Conservation (phyloP, 1,140 invertebrate species). For the Drosophila arawakana region DNA sequence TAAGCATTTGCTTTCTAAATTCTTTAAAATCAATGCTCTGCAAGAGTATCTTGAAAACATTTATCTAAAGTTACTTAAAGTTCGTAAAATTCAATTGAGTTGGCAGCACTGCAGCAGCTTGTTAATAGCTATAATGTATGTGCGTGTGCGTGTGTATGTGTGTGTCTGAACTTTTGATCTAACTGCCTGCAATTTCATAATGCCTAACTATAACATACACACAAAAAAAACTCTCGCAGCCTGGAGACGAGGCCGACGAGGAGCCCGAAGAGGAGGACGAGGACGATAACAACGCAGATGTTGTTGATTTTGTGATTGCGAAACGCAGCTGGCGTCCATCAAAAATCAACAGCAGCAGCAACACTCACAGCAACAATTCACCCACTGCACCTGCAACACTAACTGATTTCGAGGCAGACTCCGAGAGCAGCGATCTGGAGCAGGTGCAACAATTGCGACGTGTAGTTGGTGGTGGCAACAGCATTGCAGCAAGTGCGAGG, state of each 20-base stretch:
- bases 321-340: slow-evolving; percentile 63
- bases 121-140: slow-evolving; percentile 15
- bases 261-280: slow-evolving; percentile 69
- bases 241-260: slow-evolving; percentile 75
- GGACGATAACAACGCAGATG: slow-evolving; percentile 54
- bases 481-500: too few relatives aligned
- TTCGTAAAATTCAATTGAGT: slow-evolving; percentile 28
- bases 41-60: neutral
- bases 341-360: slow-evolving; percentile 13
- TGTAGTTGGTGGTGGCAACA: neutral
- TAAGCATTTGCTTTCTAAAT: too few relatives aligned
- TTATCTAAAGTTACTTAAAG: neutral
- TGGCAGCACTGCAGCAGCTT: slow-evolving; percentile 61
- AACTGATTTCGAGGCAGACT: slow-evolving; percentile 83
- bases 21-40: neutral
- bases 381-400: slow-evolving; percentile 52
- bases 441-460: slow-evolving; percentile 58
- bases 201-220: slow-evolving; percentile 44
- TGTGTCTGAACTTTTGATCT: slow-evolving; percentile 36
- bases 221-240: slow-evolving; percentile 35
- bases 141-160: slow-evolving; percentile 16
- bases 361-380: slow-evolving; percentile 2
- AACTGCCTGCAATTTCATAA: slow-evolving; percentile 30
- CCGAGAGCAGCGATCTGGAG: slow-evolving; percentile 82
- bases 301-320: slow-evolving; percentile 67